These are phyloP conservation scores for Coregonus suidteri DNA, from an alignment of 2,797 vertebrate genomes.

Conservation along the genomic window DNA sequence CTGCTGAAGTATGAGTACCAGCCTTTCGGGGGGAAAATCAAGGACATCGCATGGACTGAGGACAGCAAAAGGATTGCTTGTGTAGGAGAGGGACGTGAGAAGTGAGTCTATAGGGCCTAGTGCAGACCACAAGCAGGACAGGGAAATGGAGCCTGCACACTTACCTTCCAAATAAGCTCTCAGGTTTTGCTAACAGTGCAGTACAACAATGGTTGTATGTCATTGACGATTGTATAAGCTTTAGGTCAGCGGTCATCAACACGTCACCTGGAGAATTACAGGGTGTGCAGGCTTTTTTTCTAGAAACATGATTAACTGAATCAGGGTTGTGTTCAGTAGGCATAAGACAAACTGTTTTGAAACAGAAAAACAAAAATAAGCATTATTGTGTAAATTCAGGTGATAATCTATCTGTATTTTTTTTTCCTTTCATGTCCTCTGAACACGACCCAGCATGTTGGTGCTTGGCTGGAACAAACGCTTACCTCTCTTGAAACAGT, in stretches of 20 bases:
- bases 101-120: slow-evolving; percentile 77
- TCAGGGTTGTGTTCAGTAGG: not conserved
- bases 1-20: slow-evolving; percentile 95
- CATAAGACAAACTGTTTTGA: not conserved
- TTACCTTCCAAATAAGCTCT: not conserved
- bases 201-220: not conserved
- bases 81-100: slow-evolving; percentile 93
- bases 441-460: not conserved
- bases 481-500: too few species aligned
- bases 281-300: not conserved
- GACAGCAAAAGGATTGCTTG: slow-evolving; percentile 94
- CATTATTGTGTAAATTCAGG: too few species aligned
- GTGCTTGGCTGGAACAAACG: not conserved
- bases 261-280: too few species aligned
- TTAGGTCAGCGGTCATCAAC: not conserved
- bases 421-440: not conserved
- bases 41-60: slow-evolving; percentile 96
- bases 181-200: not conserved
- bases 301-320: not conserved
- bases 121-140: not conserved
- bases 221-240: not conserved
- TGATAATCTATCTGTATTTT: too few species aligned
- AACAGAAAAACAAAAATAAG: not conserved
- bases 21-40: slow-evolving; percentile 88
- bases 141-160: not conserved